Conservation (phyloP, 37 sponge, comb jelly and placozoan species). For the Ephydatia muelleri region DNA sequence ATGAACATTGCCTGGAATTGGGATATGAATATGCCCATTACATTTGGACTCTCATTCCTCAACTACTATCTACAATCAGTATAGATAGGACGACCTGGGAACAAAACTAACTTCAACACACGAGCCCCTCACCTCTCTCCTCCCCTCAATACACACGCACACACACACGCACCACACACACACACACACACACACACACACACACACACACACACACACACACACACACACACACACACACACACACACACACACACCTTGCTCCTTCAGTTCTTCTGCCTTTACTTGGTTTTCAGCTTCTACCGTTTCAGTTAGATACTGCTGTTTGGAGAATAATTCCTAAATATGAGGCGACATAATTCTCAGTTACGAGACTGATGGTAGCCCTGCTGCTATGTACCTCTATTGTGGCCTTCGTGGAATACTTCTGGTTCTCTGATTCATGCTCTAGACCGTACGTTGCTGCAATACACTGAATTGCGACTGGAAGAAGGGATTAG, state of each 20-base stretch:
- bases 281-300: not conserved
- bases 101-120: no score
- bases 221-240: slow-evolving; percentile 1
- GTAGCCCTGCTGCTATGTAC: not conserved
- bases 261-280: slow-evolving; percentile 44
- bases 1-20: slow-evolving; percentile 46
- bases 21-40: not conserved
- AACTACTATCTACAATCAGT: no score
- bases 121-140: no score
- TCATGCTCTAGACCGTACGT: not conserved
- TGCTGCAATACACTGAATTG: not conserved
- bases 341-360: not conserved
- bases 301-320: not conserved
- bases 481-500: not conserved
- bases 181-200: not conserved
- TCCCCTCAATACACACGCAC: not conserved
- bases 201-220: not conserved
- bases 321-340: not conserved
- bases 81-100: no score
- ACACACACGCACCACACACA: not conserved
- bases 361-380: not conserved
- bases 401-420: not conserved
- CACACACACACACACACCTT: slow-evolving; percentile 25
- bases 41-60: no score
- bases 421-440: not conserved